phyloP scores from a whole-genome alignment of 1,140 invertebrate species.

The Lineus longissimus region DNA sequence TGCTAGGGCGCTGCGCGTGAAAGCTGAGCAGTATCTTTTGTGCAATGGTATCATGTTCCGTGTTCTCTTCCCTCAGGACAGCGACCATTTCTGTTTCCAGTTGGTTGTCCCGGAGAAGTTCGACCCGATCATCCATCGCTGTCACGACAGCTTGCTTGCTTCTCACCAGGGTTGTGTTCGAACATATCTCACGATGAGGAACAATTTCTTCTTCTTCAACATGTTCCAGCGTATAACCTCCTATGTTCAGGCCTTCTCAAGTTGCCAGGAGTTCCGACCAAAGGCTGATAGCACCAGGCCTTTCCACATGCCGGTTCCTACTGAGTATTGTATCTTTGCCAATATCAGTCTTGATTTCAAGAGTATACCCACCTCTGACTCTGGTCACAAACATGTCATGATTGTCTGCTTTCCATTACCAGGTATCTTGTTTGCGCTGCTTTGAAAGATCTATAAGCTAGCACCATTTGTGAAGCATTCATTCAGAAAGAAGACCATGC shows the following conservation, averaged over 20 bases:
- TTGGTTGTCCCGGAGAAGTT: constrained; percentile 2
- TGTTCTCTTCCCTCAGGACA: background rate
- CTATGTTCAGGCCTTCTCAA: background rate
- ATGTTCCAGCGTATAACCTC: background rate
- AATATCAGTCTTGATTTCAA: too few species aligned
- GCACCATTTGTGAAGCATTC: background rate
- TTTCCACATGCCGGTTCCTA: background rate
- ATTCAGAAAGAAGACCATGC: constrained; percentile 3
- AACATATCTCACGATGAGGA: background rate
- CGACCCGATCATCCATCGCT: background rate
- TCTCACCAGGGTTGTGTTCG: constrained; percentile 1
- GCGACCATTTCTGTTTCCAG: background rate
- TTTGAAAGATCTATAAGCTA: background rate
- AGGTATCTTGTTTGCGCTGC: background rate
- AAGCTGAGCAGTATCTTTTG: background rate
- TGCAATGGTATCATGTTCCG: background rate
- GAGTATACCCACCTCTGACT: too few species aligned
- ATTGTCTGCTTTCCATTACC: background rate
- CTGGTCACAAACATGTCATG: background rate
- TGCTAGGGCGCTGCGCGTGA: background rate
- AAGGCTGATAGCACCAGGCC: background rate
- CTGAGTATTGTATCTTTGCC: too few species aligned
- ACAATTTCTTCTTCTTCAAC: background rate
- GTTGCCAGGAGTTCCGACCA: background rate
- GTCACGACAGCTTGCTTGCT: background rate